phyloP scores from a whole-genome alignment of 2,888 invertebrate species.

The Brachypterus glaber region DNA sequence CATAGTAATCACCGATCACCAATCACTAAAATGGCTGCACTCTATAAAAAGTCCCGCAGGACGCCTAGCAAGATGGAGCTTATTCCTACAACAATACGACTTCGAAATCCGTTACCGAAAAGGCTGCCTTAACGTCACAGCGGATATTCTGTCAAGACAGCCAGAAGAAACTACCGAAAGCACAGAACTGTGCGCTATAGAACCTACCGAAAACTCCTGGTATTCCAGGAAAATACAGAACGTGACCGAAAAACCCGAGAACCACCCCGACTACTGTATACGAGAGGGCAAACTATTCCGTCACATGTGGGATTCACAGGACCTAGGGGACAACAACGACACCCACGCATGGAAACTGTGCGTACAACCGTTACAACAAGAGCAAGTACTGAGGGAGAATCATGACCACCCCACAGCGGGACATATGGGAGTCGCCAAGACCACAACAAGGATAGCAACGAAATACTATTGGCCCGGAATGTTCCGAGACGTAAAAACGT shows the following conservation, averaged over 20 bases:
- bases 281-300: not conserved
- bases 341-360: no score
- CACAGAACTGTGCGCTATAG: not conserved
- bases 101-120: constrained; percentile 12
- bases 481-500: constrained; percentile 17
- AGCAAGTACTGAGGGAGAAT: not conserved
- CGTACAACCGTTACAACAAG: no score
- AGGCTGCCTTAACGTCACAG: constrained; percentile 2
- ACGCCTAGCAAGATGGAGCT: constrained; percentile 11
- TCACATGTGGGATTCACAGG: not conserved
- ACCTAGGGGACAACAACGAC: not conserved
- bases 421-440: constrained; percentile 14
- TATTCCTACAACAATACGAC: constrained; percentile 9
- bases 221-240: not conserved
- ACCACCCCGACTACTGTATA: not conserved
- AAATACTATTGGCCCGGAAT: constrained; percentile 21
- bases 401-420: constrained; percentile 11
- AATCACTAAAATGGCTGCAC: constrained; percentile 11
- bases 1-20: constrained; percentile 10
- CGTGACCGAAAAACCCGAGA: not conserved
- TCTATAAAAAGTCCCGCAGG: constrained; percentile 11
- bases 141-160: not conserved
- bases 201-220: not conserved
- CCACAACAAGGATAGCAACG: constrained; percentile 14
- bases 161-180: not conserved